Percentiles rank a stretch among this genome's conserved stretches.
Conservation (phyloP, 2,888 invertebrate genomes). For the Dione juno region DNA sequence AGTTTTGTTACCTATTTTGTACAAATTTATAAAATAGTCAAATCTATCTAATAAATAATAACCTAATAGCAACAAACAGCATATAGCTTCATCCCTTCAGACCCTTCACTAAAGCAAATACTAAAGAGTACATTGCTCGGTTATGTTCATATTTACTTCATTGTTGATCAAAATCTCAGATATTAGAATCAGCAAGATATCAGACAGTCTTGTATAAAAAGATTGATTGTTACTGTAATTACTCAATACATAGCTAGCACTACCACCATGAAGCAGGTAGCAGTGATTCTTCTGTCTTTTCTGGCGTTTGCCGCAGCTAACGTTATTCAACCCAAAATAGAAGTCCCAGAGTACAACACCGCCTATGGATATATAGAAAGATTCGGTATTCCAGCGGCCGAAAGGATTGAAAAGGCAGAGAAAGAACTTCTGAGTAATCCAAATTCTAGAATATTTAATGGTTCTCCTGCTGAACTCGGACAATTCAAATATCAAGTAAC, state of each 20-base stretch:
- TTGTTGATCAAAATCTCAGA: conserved; percentile 14
- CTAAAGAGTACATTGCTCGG: too few species aligned
- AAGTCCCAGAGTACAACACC: conserved; percentile 36
- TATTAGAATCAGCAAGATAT: conserved; percentile 3
- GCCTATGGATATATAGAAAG: conserved; percentile 58
- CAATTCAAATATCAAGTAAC: conserved; percentile 16
- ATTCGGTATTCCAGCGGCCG: conserved; percentile 58
- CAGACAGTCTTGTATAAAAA: conserved; percentile 11
- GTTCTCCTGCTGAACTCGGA: conserved; percentile 1
- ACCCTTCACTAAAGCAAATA: not conserved
- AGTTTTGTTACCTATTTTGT: not conserved
- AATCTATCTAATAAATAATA: too few species aligned
- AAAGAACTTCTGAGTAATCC: conserved; percentile 39
- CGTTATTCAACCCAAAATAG: not conserved
- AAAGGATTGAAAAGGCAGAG: conserved; percentile 56
- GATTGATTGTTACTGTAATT: not conserved
- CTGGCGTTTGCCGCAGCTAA: conserved; percentile 1
- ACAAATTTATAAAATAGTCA: not conserved
- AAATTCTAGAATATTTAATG: conserved; percentile 18
- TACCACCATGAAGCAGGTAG: conserved; percentile 7
- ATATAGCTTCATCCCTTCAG: too few species aligned
- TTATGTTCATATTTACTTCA: not conserved
- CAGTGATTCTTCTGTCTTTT: not conserved
- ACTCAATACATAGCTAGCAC: conserved; percentile 1
- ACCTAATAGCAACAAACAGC: too few species aligned